Conservation (phyloP, 2,113 vertebrate genomes). For the Nothoprocta perdicaria region DNA sequence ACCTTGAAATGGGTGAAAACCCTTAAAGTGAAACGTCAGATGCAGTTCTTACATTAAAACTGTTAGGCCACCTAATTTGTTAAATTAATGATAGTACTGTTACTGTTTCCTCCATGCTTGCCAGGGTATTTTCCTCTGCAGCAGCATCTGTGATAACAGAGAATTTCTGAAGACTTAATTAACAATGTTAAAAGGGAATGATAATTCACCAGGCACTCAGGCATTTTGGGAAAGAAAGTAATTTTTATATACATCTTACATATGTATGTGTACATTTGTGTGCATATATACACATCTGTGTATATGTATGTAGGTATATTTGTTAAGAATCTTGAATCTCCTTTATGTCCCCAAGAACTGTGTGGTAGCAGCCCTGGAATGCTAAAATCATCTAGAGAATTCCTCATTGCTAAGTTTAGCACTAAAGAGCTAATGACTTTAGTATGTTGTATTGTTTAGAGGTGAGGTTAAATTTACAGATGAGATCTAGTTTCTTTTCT, state of each 20-base stretch:
- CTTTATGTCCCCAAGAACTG: constrained; percentile 30
- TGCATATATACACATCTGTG: neutral
- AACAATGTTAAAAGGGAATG: constrained; percentile 44
- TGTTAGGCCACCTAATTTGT: constrained; percentile 20
- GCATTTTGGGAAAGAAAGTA: constrained; percentile 40
- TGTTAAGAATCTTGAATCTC: constrained; percentile 57
- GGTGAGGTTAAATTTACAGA: constrained; percentile 2
- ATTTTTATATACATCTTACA: neutral
- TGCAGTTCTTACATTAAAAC: neutral
- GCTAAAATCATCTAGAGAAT: constrained; percentile 69
- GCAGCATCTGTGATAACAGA: constrained; percentile 29
- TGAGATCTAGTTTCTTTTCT: neutral
- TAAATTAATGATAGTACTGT: constrained; percentile 17
- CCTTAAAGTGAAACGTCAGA: neutral
- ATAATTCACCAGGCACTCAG: constrained; percentile 52
- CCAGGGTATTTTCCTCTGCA: constrained; percentile 50
- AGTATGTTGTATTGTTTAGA: constrained; percentile 11
- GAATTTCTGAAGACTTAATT: constrained; percentile 60
- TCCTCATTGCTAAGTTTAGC: constrained; percentile 47
- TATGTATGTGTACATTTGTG: too few species aligned
- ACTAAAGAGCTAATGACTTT: constrained; percentile 58
- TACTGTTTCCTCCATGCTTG: constrained; percentile 43
- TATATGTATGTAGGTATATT: neutral
- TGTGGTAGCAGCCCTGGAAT: constrained; percentile 65
- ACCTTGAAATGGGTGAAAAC: neutral